phyloP scores from a whole-genome alignment of 2,888 invertebrate species.

The Macaria notata region DNA sequence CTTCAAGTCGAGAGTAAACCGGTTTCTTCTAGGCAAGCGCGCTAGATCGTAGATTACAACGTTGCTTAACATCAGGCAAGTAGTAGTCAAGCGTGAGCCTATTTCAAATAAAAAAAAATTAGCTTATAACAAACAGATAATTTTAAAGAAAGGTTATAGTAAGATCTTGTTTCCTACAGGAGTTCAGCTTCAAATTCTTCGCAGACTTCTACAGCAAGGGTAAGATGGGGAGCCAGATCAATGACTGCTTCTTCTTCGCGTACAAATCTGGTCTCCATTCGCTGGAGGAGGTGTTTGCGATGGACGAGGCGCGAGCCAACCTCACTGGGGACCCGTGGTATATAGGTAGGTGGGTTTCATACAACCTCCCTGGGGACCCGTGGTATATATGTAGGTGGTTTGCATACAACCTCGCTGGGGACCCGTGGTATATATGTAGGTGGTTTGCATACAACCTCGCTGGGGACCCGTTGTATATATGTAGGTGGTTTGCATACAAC shows the following conservation, averaged over 20 bases:
- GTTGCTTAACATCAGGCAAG: too few species aligned
- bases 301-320: constrained; percentile 87
- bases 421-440: constrained; percentile 88
- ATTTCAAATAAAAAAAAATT: too few species aligned
- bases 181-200: constrained; percentile 92
- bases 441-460: constrained; percentile 94
- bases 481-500: constrained; percentile 93
- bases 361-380: constrained; percentile 84
- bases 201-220: constrained; percentile 86
- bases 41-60: too few species aligned
- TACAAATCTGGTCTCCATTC: constrained; percentile 93
- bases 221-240: constrained; percentile 75
- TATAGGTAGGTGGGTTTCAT: constrained; percentile 93
- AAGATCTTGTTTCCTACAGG: constrained; percentile 40
- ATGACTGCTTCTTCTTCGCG: constrained; percentile 95
- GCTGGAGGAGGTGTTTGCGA: constrained; percentile 90
- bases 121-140: too few species aligned
- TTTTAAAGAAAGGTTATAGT: too few species aligned
- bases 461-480: constrained; percentile 88
- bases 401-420: constrained; percentile 88
- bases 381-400: constrained; percentile 93
- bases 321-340: constrained; percentile 87
- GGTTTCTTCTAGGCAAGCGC: too few species aligned
- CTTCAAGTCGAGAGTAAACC: too few species aligned
- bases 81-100: too few species aligned